phyloP scores from a whole-genome alignment of 2,888 invertebrate species.

The Coleophora deauratella region DNA sequence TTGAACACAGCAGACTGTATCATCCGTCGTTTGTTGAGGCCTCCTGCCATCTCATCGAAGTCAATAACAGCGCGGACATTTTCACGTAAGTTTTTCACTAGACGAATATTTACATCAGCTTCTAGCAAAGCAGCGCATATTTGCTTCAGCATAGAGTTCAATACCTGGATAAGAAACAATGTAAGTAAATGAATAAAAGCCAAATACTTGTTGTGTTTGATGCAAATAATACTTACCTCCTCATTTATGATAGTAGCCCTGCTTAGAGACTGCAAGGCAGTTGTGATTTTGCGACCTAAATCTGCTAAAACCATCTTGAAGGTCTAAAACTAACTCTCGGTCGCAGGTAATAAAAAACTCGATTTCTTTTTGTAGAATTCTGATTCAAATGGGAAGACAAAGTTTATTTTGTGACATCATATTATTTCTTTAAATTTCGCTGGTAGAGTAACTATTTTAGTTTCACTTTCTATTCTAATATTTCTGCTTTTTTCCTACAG shows the following conservation, averaged over 20 bases:
- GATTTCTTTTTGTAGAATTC: not conserved
- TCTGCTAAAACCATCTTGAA: conserved; percentile 98
- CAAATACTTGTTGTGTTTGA: not conserved
- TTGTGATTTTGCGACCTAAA: conserved; percentile 99
- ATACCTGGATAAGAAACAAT: conserved; percentile 76
- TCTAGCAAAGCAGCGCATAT: conserved; percentile 97
- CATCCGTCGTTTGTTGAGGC: conserved; percentile 97
- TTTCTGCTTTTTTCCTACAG: conserved; percentile 3
- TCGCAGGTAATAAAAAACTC: no score
- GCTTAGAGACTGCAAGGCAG: conserved; percentile 96
- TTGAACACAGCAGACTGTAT: conserved; percentile 99
- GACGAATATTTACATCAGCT: conserved; percentile 96
- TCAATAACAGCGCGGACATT: conserved; percentile 98
- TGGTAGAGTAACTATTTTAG: no score
- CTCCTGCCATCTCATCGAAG: conserved; percentile 99
- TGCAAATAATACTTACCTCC: conserved; percentile 78
- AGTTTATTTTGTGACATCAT: conserved; percentile 11
- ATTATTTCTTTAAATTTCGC: not conserved
- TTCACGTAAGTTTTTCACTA: conserved; percentile 96
- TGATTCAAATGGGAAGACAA: not conserved
- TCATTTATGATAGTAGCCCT: conserved; percentile 99
- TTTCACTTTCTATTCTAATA: not conserved
- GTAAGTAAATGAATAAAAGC: not conserved
- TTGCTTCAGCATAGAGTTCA: conserved; percentile 99
- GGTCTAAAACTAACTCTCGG: conserved; percentile 2